A percentile compares a stretch with the other conserved stretches of the same genome.
Conservation (phyloP, 2,888 invertebrate species). For the Polydrusus tereticollis region DNA sequence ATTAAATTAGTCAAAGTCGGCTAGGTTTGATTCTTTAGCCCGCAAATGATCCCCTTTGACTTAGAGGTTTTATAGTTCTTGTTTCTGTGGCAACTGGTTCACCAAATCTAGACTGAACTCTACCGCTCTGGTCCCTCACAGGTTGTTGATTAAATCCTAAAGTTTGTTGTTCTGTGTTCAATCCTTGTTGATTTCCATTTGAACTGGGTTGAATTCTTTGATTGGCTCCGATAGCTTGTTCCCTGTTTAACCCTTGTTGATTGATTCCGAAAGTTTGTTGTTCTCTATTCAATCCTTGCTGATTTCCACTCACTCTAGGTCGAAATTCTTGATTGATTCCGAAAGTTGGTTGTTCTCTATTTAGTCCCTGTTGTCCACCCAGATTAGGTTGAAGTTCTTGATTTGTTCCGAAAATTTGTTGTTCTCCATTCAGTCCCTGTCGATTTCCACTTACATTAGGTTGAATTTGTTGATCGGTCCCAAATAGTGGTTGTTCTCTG, state of each 20-base stretch:
- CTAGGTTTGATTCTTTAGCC: not conserved
- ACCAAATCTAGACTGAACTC: slow-evolving; percentile 26
- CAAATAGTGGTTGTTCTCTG: not conserved
- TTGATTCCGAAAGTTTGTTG: too few species aligned
- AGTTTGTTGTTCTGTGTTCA: not conserved
- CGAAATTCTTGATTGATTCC: not conserved
- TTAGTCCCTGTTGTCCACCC: not conserved
- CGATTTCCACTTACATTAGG: not conserved
- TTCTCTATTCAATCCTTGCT: not conserved
- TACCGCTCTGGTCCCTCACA: not conserved
- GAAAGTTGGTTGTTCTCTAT: not conserved
- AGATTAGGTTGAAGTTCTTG: too few species aligned
- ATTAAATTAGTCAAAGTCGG: not conserved
- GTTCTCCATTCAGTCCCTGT: not conserved
- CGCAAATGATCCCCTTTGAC: slow-evolving; percentile 24
- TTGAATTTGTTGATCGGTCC: not conserved
- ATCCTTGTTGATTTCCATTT: too few species aligned
- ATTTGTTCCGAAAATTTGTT: not conserved
- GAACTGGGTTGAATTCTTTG: too few species aligned
- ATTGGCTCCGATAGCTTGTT: not conserved
- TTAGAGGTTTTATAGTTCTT: slow-evolving; percentile 28
- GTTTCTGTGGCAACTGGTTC: slow-evolving; percentile 18
- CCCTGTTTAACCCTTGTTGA: not conserved
- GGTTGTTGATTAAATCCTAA: not conserved
- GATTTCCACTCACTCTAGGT: too few species aligned